Evolutionary conservation across 2,797 vertebrate species (phyloP).

Genomic region (Merluccius polli): DNA sequence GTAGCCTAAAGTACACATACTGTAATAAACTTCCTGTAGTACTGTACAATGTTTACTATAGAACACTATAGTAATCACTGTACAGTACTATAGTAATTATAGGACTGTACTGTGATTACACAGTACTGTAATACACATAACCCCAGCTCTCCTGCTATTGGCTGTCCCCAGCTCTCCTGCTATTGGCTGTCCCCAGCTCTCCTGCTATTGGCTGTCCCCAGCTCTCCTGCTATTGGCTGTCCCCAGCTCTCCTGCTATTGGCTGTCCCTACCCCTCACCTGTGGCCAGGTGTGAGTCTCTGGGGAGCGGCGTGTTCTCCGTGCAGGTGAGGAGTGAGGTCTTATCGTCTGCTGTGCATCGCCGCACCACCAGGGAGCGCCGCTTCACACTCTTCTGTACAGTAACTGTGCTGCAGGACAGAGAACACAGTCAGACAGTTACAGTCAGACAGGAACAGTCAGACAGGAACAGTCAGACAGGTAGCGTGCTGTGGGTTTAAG

Average conservation of each 20-base stretch:
- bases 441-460: too few species aligned
- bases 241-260: background rate
- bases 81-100: too few species aligned
- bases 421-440: background rate
- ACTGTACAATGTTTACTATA: too few species aligned
- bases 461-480: background rate
- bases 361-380: conserved; percentile 81
- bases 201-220: background rate
- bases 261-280: conserved; percentile 82
- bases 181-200: too few species aligned
- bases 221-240: background rate
- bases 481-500: background rate
- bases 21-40: too few species aligned
- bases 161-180: too few species aligned
- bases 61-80: too few species aligned
- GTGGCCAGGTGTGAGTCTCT: conserved; percentile 74
- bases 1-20: too few species aligned
- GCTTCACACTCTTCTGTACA: conserved; percentile 79
- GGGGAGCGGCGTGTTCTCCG: conserved; percentile 85
- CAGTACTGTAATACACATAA: too few species aligned
- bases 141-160: too few species aligned
- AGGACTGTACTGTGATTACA: too few species aligned
- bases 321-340: conserved; percentile 79
- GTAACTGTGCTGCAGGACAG: conserved; percentile 64
- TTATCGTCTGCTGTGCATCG: conserved; percentile 90